Percentiles rank a stretch among this genome's conserved stretches.
Conservation (phyloP, 2,113 vertebrate species). For the Ia io region DNA sequence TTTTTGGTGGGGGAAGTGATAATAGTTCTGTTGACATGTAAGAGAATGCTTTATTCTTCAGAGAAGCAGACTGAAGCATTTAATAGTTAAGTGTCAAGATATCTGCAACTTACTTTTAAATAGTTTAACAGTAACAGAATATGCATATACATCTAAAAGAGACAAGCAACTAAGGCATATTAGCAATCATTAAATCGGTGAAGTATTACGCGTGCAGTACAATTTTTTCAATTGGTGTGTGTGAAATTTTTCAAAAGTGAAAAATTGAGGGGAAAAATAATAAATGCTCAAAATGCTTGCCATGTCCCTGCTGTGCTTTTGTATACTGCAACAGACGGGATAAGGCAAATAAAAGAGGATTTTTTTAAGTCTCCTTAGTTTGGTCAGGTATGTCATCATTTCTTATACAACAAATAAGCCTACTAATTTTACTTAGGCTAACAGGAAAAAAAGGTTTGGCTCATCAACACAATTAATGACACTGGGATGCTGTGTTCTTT, state of each 20-base stretch:
- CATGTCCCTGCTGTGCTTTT: not conserved
- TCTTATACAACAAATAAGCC: not conserved
- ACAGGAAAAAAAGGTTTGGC: not conserved
- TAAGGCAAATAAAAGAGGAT: not conserved
- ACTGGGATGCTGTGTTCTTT: not conserved
- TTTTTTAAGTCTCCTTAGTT: not conserved
- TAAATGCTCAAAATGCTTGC: not conserved
- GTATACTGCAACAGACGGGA: not conserved
- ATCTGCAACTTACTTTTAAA: not conserved
- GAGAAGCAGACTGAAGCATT: not conserved
- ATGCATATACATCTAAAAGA: not conserved
- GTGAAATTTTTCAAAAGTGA: not conserved
- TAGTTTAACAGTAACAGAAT: not conserved
- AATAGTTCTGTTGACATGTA: not conserved
- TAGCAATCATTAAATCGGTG: not conserved
- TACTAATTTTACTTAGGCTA: conserved; percentile 6
- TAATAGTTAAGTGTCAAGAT: not conserved
- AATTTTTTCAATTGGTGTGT: not conserved
- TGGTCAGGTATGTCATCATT: not conserved
- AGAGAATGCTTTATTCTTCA: not conserved
- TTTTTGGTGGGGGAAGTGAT: not conserved
- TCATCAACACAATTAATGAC: conserved; percentile 6
- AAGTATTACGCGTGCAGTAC: not conserved
- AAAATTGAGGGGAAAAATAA: not conserved
- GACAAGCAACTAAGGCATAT: not conserved